Evolutionary conservation across 35 echinoderm and acorn worm species (phyloP), one percentile per base, ranked within the genome.

Genomic region (Diadema setosum): DNA sequence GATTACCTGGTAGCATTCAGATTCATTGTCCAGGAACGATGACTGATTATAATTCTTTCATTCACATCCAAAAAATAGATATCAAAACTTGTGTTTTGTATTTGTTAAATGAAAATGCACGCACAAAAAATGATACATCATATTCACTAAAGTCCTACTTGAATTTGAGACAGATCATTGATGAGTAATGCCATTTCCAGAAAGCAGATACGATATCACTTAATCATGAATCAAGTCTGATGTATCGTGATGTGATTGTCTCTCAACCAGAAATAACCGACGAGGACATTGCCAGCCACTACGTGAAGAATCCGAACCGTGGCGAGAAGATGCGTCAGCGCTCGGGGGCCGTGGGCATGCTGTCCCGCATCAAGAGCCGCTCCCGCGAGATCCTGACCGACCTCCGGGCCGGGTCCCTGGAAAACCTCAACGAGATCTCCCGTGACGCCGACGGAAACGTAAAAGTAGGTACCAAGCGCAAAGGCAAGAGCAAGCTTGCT

Each of bases 311-410:
- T 45, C 70, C 82, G 14, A 45, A 67, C 32, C 60, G 89, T 11
- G 18, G 60, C 3, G 81, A 78, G 84, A 43, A 86, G 89, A 91
- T 29, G 84, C 58, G 61, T 64, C 70, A 37, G 48, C 24, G 58
- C 32, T 45, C 52, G 25, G 82, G 86, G 57, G 93, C 60, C 0
- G 75, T 86, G 3, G 96, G 92, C 5, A 91, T 99, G 93, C 74
- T 99, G 42, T 99, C 96, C 2, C 67, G 96, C 2, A 92, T 99
- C 64, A 94, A 94, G 63, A 99, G 96, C 35, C 85, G 96, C 15
- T 99, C 96, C 17, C 85, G 93, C 11, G 96, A 99, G 64, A 99
- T 99, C n/a, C 92, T 99, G 34, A 89, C 90, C 26, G 96, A 99
- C 73, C 74, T 92, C 58, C 65, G 78, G 59, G 63, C 80, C 3